Evolutionary conservation across 2,888 invertebrate genomes (phyloP).

Genomic region (Drosophila ezoana): DNA sequence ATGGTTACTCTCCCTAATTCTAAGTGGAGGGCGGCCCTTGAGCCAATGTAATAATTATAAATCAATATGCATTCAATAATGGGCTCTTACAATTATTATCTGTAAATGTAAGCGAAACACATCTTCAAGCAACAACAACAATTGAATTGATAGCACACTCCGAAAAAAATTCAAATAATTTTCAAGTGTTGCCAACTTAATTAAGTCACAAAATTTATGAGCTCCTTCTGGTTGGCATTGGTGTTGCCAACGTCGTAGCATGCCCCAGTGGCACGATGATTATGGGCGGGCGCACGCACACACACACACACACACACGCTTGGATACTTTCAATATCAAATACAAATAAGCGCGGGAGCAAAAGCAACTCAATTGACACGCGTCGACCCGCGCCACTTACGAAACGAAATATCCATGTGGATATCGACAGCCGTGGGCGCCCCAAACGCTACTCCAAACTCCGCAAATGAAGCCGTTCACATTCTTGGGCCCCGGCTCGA

Average conservation of each 20-base stretch:
- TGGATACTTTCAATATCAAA: conserved; percentile 44
- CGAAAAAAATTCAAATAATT: conserved; percentile 69
- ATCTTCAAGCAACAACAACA: conserved; percentile 31
- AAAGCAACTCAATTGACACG: conserved; percentile 73
- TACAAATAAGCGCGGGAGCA: conserved; percentile 55
- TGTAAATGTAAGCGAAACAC: conserved; percentile 51
- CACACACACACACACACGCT: conserved; percentile 17
- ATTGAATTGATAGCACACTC: conserved; percentile 30
- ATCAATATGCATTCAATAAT: conserved; percentile 72
- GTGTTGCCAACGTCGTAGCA: conserved; percentile 26
- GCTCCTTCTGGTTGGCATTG: conserved; percentile 58
- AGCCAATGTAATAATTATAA: conserved; percentile 64
- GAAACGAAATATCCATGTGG: conserved; percentile 8
- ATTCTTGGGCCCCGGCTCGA: conserved; percentile 22
- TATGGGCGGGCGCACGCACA: conserved; percentile 40
- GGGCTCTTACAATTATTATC: conserved; percentile 75
- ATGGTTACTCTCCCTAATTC: not conserved
- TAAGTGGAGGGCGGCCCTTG: conserved; percentile 9
- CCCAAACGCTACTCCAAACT: conserved; percentile 39
- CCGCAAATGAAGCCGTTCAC: conserved; percentile 60
- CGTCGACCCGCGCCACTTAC: conserved; percentile 54
- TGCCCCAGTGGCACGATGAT: conserved; percentile 35
- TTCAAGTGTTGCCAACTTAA: conserved; percentile 81
- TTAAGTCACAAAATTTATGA: conserved; percentile 83
- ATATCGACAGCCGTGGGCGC: conserved; percentile 15